Conservation (phyloP, 1,140 invertebrate species). For the Fopius arisanus region DNA sequence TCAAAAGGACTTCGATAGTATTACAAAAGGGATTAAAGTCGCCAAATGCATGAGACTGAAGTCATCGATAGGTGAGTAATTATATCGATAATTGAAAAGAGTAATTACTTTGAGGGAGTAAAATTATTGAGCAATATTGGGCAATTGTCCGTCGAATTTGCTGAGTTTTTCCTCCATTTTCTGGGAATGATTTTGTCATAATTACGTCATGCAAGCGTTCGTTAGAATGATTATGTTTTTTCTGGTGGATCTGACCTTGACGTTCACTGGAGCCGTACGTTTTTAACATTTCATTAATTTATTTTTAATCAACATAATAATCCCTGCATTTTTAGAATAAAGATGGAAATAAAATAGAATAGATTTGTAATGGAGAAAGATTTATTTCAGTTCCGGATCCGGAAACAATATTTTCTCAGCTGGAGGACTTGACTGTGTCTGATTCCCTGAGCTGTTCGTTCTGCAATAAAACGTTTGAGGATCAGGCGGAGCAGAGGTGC, state of each 20-base stretch:
- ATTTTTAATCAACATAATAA: too few relatives aligned
- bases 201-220: too few relatives aligned
- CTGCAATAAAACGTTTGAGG: conserved; percentile 64
- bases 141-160: not conserved
- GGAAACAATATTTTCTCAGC: conserved; percentile 42
- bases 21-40: conserved; percentile 68
- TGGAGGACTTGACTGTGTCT: conserved; percentile 61
- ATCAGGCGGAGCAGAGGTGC: conserved; percentile 62
- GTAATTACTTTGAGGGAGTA: not conserved
- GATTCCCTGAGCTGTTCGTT: conserved; percentile 67
- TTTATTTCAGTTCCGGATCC: conserved; percentile 45
- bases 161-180: not conserved
- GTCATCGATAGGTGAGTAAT: conserved; percentile 56
- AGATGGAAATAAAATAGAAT: too few relatives aligned
- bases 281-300: too few relatives aligned
- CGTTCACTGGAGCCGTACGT: too few relatives aligned
- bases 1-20: conserved; percentile 63
- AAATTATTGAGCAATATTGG: not conserved
- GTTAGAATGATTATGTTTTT: too few relatives aligned
- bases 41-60: conserved; percentile 70
- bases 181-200: too few relatives aligned
- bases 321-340: too few relatives aligned
- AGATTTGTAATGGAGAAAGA: too few relatives aligned
- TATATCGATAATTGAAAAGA: conserved; percentile 8
- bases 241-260: too few relatives aligned